phyloP scores from a whole-genome alignment of 2,113 vertebrate species.

The Tursiops truncatus region DNA sequence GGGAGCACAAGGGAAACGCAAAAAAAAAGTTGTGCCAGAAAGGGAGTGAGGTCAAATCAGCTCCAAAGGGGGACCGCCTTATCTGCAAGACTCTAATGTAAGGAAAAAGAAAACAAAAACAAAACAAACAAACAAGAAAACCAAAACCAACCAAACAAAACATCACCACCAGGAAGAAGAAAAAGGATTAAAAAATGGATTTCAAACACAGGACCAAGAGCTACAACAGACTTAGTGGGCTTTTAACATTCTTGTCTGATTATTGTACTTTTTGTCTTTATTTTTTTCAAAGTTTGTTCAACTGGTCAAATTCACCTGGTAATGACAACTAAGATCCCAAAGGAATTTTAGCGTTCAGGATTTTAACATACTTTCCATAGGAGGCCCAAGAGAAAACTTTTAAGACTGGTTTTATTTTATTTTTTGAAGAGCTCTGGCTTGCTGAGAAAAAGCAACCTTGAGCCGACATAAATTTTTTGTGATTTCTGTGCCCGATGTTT shows the following conservation, averaged over 20 bases:
- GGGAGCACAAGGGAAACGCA: conserved; percentile 53
- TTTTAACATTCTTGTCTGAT: neutral
- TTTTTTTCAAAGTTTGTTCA: neutral
- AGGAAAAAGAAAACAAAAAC: neutral
- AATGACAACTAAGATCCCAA: neutral
- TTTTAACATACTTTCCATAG: neutral
- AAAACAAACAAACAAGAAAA: neutral
- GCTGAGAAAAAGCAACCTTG: neutral
- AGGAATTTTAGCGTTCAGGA: neutral
- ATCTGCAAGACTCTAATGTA: neutral
- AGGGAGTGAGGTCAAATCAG: neutral
- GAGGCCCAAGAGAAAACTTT: neutral
- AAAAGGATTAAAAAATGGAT: neutral
- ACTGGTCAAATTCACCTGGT: neutral
- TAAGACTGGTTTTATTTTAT: neutral
- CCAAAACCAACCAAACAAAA: too few species aligned
- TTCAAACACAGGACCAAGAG: neutral
- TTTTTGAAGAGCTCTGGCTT: neutral
- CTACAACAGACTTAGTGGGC: neutral
- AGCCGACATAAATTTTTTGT: neutral
- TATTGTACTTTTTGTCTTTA: neutral
- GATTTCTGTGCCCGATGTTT: neutral
- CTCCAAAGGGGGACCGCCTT: neutral
- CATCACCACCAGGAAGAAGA: neutral
- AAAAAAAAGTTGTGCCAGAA: conserved; percentile 73